Evolutionary conservation across 2,113 vertebrate genomes (phyloP), one percentile per base, ranked within the genome.

Genomic region (Elachura formosa): DNA sequence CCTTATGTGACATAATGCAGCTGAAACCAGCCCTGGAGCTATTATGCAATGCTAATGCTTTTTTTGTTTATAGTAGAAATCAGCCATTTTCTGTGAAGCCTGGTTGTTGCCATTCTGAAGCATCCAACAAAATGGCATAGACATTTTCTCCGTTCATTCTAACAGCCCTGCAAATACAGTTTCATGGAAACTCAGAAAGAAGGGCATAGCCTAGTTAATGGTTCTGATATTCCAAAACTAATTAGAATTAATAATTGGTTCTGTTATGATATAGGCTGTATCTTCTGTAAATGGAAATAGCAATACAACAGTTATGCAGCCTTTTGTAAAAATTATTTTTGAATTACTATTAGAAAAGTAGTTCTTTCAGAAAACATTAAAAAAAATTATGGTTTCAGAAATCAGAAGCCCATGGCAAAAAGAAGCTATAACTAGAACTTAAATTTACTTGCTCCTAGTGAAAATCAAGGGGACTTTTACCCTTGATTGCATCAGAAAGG

Each of bases 11-110:
- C 88, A 95, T 90, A 94, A 88, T 75, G 83, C 75, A 88, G 90
- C 78, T 88, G 93, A 97, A 96, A 95, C 68, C 75, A 91, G 82
- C 91, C 96, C 95, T 78, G 82, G 31, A 88, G 91, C 93, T 88
- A 94, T 90, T 95, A 91, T 88, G 95, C 82, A 96, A 88, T 93
- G 87, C 72, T 96, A 95, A 97, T 78, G 75, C 23, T 51, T 91
- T 71, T 80, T 93, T 91, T 95, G 84, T 94, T 95, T 94, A 77
- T 64, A 91, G 76, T 64, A 67, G 72, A 91, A 93, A 91, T 86
- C 87, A 84, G 68, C 78, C 87, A 89, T 96, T 96, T 96, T 91
- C 76, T 80, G 61, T 34, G 46, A 71, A 91, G 74, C 18, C 67
- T 93, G 52, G 31, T 49, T 78, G 61, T 61, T 71, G 48, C 72